Percentiles rank a stretch among this genome's conserved stretches.
phyloP scores from a whole-genome alignment of 1,140 invertebrate species.

The Cryptotermes secundus region DNA sequence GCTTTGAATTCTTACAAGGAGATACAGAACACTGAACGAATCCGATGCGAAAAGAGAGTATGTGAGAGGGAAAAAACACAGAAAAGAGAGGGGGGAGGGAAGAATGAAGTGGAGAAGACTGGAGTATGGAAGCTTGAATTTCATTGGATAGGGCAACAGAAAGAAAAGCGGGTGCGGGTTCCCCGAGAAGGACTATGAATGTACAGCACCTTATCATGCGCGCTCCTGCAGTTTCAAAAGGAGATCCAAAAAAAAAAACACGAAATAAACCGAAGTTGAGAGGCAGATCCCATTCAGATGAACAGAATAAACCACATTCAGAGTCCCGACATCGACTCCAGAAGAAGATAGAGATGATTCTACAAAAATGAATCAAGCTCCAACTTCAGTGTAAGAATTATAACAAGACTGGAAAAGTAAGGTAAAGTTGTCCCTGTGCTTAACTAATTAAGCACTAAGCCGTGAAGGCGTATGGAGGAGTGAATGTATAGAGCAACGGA shows the following conservation, averaged over 20 bases:
- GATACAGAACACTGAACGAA: background rate
- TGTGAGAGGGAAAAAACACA: no score
- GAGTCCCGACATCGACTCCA: no score
- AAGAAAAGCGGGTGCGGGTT: background rate
- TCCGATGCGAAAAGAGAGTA: background rate
- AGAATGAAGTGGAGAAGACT: background rate
- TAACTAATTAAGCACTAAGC: no score
- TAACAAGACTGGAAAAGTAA: no score
- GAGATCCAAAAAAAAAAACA: slow-evolving; percentile 14
- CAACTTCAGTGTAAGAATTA: no score
- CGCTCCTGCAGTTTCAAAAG: background rate
- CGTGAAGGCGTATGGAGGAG: no score
- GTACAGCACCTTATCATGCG: background rate
- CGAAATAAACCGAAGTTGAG: background rate
- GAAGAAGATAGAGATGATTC: no score
- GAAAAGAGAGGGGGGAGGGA: background rate
- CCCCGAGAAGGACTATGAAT: background rate
- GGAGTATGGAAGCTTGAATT: background rate
- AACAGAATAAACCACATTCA: background rate
- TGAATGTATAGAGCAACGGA: no score
- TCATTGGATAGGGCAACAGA: background rate
- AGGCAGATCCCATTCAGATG: background rate
- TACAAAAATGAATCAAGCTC: no score
- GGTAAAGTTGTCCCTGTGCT: no score
- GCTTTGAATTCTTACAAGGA: background rate